Percentiles rank a stretch among this genome's conserved stretches.
Conservation (phyloP, 2,888 invertebrate genomes). For the Chydorus sphaericus region DNA sequence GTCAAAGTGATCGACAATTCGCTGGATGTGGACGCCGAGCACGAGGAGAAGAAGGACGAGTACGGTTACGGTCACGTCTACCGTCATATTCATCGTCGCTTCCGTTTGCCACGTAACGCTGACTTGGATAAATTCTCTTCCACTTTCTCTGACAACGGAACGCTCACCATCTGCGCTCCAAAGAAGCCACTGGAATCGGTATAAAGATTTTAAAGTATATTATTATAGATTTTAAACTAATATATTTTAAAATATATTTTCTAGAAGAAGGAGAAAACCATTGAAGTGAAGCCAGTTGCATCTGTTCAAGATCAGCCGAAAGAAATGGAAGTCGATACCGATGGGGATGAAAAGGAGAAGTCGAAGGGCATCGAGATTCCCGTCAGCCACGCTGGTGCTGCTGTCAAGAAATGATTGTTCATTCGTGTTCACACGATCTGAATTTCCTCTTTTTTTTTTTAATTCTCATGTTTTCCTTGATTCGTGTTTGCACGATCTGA, state of each 20-base stretch:
- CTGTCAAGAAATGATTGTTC: too few species aligned
- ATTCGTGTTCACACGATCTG: too few species aligned
- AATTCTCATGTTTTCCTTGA: too few species aligned
- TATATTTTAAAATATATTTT: background rate
- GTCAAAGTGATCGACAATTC: background rate
- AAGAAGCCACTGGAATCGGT: background rate
- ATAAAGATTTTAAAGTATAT: background rate
- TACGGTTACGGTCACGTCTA: background rate
- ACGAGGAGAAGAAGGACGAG: background rate
- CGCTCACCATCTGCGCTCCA: background rate
- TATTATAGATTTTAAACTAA: background rate
- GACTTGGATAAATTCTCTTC: background rate
- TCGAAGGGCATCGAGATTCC: too few species aligned
- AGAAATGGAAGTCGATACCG: background rate
- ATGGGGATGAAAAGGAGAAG: background rate
- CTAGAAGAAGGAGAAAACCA: background rate
- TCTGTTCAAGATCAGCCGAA: background rate
- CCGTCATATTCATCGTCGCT: background rate
- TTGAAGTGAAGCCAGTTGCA: background rate
- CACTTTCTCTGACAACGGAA: background rate
- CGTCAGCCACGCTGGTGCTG: background rate
- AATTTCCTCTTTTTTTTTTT: too few species aligned
- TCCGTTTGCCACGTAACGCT: background rate
- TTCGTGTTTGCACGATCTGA: too few species aligned
- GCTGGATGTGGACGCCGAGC: background rate